These are phyloP conservation scores for Drosophila willistoni DNA, from an alignment of 1,140 invertebrate species.

Conservation along the genomic window DNA sequence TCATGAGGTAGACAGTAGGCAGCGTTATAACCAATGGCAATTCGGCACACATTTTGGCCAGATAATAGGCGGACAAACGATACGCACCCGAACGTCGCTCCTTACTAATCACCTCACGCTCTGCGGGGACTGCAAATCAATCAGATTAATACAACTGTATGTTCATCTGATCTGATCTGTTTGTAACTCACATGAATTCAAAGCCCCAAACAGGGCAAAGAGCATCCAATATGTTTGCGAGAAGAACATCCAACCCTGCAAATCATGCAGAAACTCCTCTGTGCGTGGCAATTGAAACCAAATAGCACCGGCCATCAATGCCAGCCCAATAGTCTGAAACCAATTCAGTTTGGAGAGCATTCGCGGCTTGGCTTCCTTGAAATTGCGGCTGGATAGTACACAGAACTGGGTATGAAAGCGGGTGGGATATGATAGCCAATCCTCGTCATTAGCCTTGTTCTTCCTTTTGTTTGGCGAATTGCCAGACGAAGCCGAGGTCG, in stretches of 20 bases:
- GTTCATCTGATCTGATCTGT: background rate
- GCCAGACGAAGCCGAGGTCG: background rate
- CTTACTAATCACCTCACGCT: constrained; percentile 93
- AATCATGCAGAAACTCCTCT: constrained; percentile 90
- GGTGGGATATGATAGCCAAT: constrained; percentile 88
- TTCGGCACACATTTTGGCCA: constrained; percentile 94
- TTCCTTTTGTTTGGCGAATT: background rate
- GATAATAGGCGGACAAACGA: constrained; percentile 92
- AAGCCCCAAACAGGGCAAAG: constrained; percentile 91
- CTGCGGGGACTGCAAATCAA: constrained; percentile 88
- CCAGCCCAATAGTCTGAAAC: constrained; percentile 90
- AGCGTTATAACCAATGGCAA: constrained; percentile 90
- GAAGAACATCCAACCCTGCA: constrained; percentile 95
- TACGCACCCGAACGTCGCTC: constrained; percentile 92
- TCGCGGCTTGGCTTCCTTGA: constrained; percentile 89
- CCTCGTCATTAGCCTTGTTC: constrained; percentile 77
- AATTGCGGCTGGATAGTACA: constrained; percentile 91
- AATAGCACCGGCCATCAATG: constrained; percentile 89
- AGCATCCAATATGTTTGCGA: constrained; percentile 94
- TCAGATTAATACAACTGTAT: no score
- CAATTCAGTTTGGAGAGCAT: constrained; percentile 93
- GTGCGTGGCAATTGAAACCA: constrained; percentile 91
- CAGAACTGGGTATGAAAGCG: constrained; percentile 91
- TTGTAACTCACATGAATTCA: constrained; percentile 86
- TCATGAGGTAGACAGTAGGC: constrained; percentile 91